Conservation (phyloP, 2,797 vertebrate genomes). For the Knipowitschia caucasica region DNA sequence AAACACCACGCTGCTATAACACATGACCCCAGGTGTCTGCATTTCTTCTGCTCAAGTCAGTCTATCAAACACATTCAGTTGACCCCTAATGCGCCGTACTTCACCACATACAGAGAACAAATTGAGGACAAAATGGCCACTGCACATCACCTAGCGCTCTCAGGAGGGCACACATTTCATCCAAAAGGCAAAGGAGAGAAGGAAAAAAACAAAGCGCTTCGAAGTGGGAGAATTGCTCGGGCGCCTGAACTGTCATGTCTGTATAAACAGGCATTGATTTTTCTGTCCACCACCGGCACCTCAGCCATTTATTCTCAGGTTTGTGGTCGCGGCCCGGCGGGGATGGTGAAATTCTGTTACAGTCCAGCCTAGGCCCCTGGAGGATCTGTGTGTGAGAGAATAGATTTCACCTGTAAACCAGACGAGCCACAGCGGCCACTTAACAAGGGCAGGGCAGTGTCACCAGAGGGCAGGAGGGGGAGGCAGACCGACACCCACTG, state of each 20-base stretch:
- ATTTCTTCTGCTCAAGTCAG: constrained; percentile 48
- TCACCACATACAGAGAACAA: constrained; percentile 44
- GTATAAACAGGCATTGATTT: constrained; percentile 99
- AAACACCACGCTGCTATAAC: constrained; percentile 37
- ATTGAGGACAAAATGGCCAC: constrained; percentile 61
- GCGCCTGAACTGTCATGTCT: constrained; percentile 93
- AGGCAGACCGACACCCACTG: constrained; percentile 57
- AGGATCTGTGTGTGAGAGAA: constrained; percentile 98
- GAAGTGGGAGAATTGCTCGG: constrained; percentile 71
- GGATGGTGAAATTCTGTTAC: constrained; percentile 99
- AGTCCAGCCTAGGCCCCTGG: constrained; percentile 91
- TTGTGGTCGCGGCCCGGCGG: constrained; percentile 94
- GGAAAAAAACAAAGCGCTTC: constrained; percentile 27
- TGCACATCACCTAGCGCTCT: constrained; percentile 46
- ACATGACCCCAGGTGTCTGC: constrained; percentile 39
- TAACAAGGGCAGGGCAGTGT: constrained; percentile 72
- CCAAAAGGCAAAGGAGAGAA: constrained; percentile 41
- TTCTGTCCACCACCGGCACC: constrained; percentile 97
- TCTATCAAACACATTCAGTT: constrained; percentile 48
- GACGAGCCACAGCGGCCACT: constrained; percentile 69
- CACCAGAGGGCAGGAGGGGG: constrained; percentile 66
- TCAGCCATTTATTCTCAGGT: constrained; percentile 99
- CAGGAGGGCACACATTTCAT: constrained; percentile 54
- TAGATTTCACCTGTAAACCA: constrained; percentile 98
- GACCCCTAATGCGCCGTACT: constrained; percentile 32